Evolutionary conservation across 2,113 vertebrate species (phyloP).

Genomic region (Bostrychus sinensis): DNA sequence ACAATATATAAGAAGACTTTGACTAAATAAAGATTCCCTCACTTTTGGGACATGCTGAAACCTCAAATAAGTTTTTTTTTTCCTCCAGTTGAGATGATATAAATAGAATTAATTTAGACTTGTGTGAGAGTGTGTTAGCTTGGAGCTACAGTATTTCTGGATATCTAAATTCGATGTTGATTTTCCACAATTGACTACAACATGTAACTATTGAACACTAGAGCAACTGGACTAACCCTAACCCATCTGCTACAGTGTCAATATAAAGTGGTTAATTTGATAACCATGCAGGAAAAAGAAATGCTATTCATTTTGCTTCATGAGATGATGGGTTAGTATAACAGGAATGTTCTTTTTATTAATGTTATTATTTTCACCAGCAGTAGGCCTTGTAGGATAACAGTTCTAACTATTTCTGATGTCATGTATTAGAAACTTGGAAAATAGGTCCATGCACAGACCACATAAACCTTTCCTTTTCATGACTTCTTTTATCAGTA

Average conservation of each 20-base stretch:
- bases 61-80: too few species aligned
- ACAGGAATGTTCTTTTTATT: too few species aligned
- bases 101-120: background rate
- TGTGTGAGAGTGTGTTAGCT: conserved; percentile 10
- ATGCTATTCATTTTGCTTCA: too few species aligned
- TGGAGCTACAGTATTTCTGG: conserved; percentile 10
- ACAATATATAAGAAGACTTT: too few species aligned
- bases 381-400: too few species aligned
- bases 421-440: background rate
- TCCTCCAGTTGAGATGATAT: background rate
- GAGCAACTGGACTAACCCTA: background rate
- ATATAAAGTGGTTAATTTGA: background rate
- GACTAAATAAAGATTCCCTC: too few species aligned
- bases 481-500: conserved; percentile 16
- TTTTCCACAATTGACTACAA: conserved; percentile 35
- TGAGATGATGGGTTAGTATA: too few species aligned
- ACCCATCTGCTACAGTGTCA: background rate
- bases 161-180: conserved; percentile 31
- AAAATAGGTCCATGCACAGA: background rate
- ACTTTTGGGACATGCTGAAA: too few species aligned
- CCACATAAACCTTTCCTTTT: background rate
- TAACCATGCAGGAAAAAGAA: too few species aligned
- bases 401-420: too few species aligned
- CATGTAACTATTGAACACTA: conserved; percentile 2
- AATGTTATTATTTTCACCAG: too few species aligned